phyloP scores from a whole-genome alignment of 2,888 invertebrate genomes.

The Tanytarsus gracilentus region DNA sequence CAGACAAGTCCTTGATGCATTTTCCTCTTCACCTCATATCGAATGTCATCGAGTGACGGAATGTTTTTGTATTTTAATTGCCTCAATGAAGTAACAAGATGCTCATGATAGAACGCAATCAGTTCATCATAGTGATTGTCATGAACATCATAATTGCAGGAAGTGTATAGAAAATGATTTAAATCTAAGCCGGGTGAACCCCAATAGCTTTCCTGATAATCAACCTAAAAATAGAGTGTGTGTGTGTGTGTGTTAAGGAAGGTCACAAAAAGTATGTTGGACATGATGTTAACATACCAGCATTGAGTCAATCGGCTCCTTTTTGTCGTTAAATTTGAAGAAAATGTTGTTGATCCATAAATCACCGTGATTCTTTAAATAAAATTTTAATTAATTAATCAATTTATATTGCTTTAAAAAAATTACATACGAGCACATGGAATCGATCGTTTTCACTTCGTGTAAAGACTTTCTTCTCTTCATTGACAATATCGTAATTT shows the following conservation, averaged over 20 bases:
- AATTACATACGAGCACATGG: constrained; percentile 43
- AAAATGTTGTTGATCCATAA: constrained; percentile 46
- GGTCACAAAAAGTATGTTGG: not conserved
- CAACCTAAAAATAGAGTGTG: constrained; percentile 34
- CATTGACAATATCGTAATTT: constrained; percentile 34
- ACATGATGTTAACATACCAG: constrained; percentile 33
- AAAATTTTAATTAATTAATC: too few species aligned
- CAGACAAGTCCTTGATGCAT: constrained; percentile 35
- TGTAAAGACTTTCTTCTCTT: constrained; percentile 35
- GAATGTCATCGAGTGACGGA: constrained; percentile 35
- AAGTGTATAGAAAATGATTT: constrained; percentile 36
- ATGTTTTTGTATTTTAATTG: constrained; percentile 34
- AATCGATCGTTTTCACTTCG: constrained; percentile 35
- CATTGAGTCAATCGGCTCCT: constrained; percentile 38
- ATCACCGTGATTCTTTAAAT: constrained; percentile 48
- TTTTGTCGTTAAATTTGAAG: constrained; percentile 39
- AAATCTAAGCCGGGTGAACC: constrained; percentile 38
- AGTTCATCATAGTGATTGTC: constrained; percentile 33
- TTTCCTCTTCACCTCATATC: constrained; percentile 34
- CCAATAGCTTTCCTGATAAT: constrained; percentile 37
- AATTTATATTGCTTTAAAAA: too few species aligned
- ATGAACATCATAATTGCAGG: constrained; percentile 34
- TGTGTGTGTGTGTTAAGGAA: not conserved
- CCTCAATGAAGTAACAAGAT: constrained; percentile 32
- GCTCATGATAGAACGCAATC: constrained; percentile 33